Base-by-base conservation (phyloP, 1,140 invertebrate species). In the Sipha flava region DNA sequence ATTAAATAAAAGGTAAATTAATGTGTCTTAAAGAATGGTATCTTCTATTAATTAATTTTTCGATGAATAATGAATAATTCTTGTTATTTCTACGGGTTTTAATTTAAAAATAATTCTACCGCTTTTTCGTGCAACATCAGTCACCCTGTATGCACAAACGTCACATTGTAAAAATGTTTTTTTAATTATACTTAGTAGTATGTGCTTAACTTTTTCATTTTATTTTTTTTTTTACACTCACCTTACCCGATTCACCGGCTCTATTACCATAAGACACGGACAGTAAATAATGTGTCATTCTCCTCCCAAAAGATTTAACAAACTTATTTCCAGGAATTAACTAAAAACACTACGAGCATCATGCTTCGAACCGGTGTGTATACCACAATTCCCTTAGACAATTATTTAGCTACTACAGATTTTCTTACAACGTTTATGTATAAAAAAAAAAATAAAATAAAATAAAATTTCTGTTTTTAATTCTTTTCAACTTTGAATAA, bases 211-310 rank as follows among this genome's bases (percentile, higher is more conserved):
- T 70, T 29, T 70, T 66, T 66, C 10, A 40, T 37, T 40, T 43
- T 16, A 12, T 9, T 62, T 34, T 62, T n/a, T n/a, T 43, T 40
- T 29, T 31, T 31, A 59, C 29, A 31, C 31, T 59, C 7, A 21
- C 34, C n/a, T 21, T 21, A 14, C 34, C 34, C 34, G n/a, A 21
- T 59, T 29, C 1, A 31, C 31, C 9, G 12, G 21, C 40, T 29
- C 66, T 70, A 18, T 37, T 40, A 18, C 29, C 3, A 6, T 29
- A 52, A 77, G 73, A n/a, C 34, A 29, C 7, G 34, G 16, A 21
- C n/a, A 18, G 54, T 77, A 54, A 77, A 77, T 77, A 77, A 77
- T 77, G 73, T 77, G 52, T 77, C 73, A 40, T 77, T 77, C 59
- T 23, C 52, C 23, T 77, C 52, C 73, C 70, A 43, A 54, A 77